Conservation (phyloP, 1,140 invertebrate genomes). For the Drosophila orosa region DNA sequence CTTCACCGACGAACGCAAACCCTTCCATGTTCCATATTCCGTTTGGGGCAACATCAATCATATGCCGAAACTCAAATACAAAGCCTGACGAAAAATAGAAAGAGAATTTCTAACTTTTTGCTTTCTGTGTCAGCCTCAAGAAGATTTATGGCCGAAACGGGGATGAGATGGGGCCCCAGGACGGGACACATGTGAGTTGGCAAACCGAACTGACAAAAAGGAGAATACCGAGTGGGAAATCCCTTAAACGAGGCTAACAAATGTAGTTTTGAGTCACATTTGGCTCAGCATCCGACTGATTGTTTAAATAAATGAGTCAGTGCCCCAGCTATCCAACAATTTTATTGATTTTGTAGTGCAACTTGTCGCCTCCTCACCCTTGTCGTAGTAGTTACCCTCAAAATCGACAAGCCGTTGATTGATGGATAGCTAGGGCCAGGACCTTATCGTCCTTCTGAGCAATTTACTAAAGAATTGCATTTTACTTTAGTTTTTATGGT, state of each 20-base stretch:
- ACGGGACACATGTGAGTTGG: slow-evolving; percentile 50
- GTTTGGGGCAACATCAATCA: slow-evolving; percentile 39
- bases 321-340: background rate
- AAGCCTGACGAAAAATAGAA: slow-evolving; percentile 53
- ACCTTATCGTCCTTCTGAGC: background rate
- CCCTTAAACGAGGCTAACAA: slow-evolving; percentile 38
- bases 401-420: slow-evolving; percentile 49
- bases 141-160: slow-evolving; percentile 70
- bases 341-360: slow-evolving; percentile 60
- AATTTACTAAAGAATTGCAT: slow-evolving; percentile 48
- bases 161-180: slow-evolving; percentile 15
- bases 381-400: background rate
- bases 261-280: slow-evolving; percentile 65
- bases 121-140: slow-evolving; percentile 52
- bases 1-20: background rate
- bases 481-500: slow-evolving; percentile 46
- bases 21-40: slow-evolving; percentile 4
- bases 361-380: slow-evolving; percentile 22
- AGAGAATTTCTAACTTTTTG: slow-evolving; percentile 50
- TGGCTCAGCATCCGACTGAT: slow-evolving; percentile 50
- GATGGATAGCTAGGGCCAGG: slow-evolving; percentile 17
- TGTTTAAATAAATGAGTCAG: slow-evolving; percentile 61
- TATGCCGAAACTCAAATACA: slow-evolving; percentile 52
- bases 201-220: slow-evolving; percentile 24
- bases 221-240: background rate